A percentile compares a stretch with the other conserved stretches of the same genome.
Evolutionary conservation across 92 coral and sea anemone genomes (phyloP).

Genomic region (Umimayanthus kanabou): DNA sequence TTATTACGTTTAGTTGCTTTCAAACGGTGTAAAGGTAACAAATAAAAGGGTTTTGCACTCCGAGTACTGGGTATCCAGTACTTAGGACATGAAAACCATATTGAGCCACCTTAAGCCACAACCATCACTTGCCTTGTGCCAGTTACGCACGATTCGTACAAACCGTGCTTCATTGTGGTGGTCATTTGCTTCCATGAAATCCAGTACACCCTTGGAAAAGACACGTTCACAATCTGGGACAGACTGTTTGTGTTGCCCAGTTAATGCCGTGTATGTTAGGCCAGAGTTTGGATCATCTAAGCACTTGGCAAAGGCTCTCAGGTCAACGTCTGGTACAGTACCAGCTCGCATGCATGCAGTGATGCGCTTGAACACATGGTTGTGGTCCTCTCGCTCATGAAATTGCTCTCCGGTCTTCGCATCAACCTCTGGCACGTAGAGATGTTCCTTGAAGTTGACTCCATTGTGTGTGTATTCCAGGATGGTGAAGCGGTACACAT

Average conservation of each 20-base stretch:
- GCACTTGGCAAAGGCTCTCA: constrained; percentile 8
- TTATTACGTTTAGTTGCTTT: too few relatives aligned
- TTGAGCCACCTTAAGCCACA: too few relatives aligned
- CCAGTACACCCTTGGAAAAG: constrained; percentile 41
- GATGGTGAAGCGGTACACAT: neutral
- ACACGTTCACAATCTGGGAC: constrained; percentile 53
- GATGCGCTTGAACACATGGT: constrained; percentile 12
- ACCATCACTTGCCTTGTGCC: constrained; percentile 63
- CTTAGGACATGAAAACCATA: too few relatives aligned
- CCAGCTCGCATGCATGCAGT: constrained; percentile 16
- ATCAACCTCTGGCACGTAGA: constrained; percentile 18
- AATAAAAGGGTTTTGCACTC: too few relatives aligned
- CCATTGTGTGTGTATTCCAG: neutral
- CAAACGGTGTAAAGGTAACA: too few relatives aligned
- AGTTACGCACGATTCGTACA: constrained; percentile 35
- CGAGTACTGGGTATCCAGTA: too few relatives aligned
- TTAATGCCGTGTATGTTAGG: constrained; percentile 46
- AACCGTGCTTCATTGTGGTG: constrained; percentile 28
- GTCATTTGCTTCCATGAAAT: constrained; percentile 36
- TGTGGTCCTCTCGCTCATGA: constrained; percentile 21
- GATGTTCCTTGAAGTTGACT: constrained; percentile 15
- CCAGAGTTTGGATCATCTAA: constrained; percentile 26
- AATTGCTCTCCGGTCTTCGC: neutral
- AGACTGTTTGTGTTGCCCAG: constrained; percentile 53
- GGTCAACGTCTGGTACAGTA: constrained; percentile 10